Conservation (phyloP, 2,888 invertebrate species). For the Cheilosia variabilis region DNA sequence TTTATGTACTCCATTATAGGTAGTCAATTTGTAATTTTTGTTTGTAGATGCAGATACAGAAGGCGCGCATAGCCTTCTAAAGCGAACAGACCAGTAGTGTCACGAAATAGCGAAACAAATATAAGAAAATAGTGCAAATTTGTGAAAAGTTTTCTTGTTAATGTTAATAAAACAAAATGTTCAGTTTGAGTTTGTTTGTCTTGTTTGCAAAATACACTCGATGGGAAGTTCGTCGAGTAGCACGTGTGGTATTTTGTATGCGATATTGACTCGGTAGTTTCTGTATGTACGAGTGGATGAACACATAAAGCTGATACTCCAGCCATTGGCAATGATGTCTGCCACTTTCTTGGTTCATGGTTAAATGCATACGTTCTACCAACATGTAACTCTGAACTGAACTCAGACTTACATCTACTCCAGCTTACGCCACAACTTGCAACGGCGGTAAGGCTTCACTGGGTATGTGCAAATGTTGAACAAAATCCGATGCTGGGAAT, state of each 20-base stretch:
- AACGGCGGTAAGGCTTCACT: constrained; percentile 13
- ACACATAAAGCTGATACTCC: too few relatives aligned
- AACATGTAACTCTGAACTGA: too few relatives aligned
- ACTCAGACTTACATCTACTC: background rate
- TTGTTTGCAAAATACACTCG: constrained; percentile 13
- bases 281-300: too few relatives aligned
- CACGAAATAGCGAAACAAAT: constrained; percentile 25
- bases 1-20: constrained; percentile 17
- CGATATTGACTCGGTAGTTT: too few relatives aligned
- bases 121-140: constrained; percentile 31
- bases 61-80: background rate
- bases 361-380: too few relatives aligned
- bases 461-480: constrained; percentile 53
- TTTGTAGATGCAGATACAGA: background rate
- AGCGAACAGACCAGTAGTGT: background rate
- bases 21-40: constrained; percentile 54
- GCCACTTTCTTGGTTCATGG: too few relatives aligned
- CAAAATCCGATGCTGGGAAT: constrained; percentile 51
- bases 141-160: constrained; percentile 51
- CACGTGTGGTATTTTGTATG: too few relatives aligned
- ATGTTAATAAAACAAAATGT: constrained; percentile 43
- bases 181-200: constrained; percentile 46
- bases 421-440: background rate
- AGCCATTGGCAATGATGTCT: too few relatives aligned
- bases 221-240: too few relatives aligned